phyloP scores from a whole-genome alignment of 2,888 invertebrate genomes.

The Philereme transversata region DNA sequence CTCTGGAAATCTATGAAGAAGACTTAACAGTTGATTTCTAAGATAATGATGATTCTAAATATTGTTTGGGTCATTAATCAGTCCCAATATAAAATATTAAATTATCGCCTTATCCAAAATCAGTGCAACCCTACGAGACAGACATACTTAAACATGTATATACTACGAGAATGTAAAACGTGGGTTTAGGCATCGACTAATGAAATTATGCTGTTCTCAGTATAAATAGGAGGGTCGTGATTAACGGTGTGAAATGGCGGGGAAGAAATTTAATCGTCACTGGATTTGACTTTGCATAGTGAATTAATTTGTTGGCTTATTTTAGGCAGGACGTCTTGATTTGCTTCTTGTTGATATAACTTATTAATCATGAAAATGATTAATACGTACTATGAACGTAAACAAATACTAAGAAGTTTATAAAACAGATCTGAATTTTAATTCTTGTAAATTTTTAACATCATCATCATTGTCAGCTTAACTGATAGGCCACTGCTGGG shows the following conservation, averaged over 20 bases:
- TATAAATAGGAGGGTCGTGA: slow-evolving; percentile 63
- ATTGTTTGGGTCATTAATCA: too few species aligned
- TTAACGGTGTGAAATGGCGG: slow-evolving; percentile 63
- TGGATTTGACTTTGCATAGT: slow-evolving; percentile 59
- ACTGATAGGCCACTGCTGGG: too few species aligned
- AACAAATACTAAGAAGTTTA: too few species aligned
- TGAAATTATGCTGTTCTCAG: slow-evolving; percentile 67
- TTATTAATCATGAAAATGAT: slow-evolving; percentile 9
- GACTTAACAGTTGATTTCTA: too few species aligned
- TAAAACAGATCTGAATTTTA: too few species aligned
- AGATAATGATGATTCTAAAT: too few species aligned
- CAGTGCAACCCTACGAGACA: neutral
- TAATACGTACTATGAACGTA: too few species aligned
- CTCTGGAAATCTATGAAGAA: too few species aligned
- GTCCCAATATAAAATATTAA: too few species aligned
- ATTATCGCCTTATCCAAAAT: too few species aligned
- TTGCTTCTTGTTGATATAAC: slow-evolving; percentile 11
- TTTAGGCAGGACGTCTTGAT: slow-evolving; percentile 28
- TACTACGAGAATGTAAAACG: slow-evolving; percentile 21
- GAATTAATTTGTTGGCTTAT: slow-evolving; percentile 53
- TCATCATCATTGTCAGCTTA: too few species aligned
- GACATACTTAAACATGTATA: neutral
- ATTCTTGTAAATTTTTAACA: too few species aligned
- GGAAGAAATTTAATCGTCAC: slow-evolving; percentile 61
- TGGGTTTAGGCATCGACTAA: slow-evolving; percentile 62